Evolutionary conservation across 2,797 vertebrate genomes (phyloP).

Genomic region (Yasuhikotakia modesta): DNA sequence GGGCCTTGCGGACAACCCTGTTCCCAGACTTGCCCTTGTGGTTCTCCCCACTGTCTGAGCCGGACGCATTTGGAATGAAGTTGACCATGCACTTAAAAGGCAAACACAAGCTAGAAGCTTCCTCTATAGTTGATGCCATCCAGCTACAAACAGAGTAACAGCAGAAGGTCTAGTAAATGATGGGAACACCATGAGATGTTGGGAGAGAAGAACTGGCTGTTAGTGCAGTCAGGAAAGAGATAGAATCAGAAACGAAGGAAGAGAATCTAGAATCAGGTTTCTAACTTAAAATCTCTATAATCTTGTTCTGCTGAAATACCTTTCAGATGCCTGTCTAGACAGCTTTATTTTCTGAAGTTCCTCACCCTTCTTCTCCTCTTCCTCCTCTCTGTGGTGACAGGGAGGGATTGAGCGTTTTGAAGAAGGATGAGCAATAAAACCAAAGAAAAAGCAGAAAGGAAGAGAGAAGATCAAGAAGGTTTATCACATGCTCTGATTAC

Average conservation of each 20-base stretch:
- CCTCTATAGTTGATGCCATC: slow-evolving; percentile 68
- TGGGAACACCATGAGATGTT: slow-evolving; percentile 49
- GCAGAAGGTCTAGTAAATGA: slow-evolving; percentile 58
- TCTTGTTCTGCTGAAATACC: slow-evolving; percentile 79
- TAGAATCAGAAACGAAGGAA: slow-evolving; percentile 47
- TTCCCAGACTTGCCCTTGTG: slow-evolving; percentile 46
- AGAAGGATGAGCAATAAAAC: slow-evolving; percentile 61
- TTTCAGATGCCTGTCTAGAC: slow-evolving; percentile 83
- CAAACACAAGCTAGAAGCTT: slow-evolving; percentile 74
- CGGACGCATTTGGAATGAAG: slow-evolving; percentile 72
- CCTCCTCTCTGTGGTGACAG: slow-evolving; percentile 82
- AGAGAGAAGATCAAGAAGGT: slow-evolving; percentile 57
- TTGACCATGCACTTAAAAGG: slow-evolving; percentile 76
- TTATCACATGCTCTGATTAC: slow-evolving; percentile 40
- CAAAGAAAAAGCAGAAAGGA: slow-evolving; percentile 56
- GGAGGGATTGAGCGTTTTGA: slow-evolving; percentile 67
- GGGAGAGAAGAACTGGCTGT: slow-evolving; percentile 49
- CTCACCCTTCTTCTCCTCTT: slow-evolving; percentile 87
- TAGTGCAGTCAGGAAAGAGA: slow-evolving; percentile 47
- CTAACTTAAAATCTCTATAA: slow-evolving; percentile 42
- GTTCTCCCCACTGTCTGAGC: slow-evolving; percentile 70
- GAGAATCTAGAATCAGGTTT: slow-evolving; percentile 45
- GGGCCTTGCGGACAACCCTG: slow-evolving; percentile 66
- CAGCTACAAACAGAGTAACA: slow-evolving; percentile 75
- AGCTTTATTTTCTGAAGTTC: slow-evolving; percentile 79